Evolutionary conservation across 2,113 vertebrate species (phyloP).

Genomic region (Labeo catla): DNA sequence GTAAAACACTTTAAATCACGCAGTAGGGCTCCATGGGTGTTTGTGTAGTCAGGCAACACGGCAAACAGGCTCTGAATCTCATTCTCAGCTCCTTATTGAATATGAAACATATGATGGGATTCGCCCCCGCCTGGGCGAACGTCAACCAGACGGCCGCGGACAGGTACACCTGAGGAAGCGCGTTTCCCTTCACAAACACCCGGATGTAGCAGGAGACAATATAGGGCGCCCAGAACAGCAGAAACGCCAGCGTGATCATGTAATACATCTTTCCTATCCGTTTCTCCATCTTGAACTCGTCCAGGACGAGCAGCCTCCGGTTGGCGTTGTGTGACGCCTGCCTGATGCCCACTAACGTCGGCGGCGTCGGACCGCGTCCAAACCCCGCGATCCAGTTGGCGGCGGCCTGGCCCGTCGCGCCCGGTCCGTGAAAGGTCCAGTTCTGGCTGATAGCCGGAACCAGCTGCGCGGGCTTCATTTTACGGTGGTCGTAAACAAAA

Average conservation of each 20-base stretch:
- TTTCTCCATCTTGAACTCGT: slow-evolving; percentile 97
- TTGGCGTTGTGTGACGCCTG: slow-evolving; percentile 85
- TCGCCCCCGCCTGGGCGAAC: slow-evolving; percentile 92
- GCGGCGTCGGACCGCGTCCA: slow-evolving; percentile 91
- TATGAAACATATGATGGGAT: slow-evolving; percentile 93
- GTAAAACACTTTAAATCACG: slow-evolving; percentile 80
- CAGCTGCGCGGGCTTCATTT: slow-evolving; percentile 95
- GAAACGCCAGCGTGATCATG: slow-evolving; percentile 91
- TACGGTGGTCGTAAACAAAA: slow-evolving; percentile 95
- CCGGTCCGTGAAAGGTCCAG: slow-evolving; percentile 96
- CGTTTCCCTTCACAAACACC: slow-evolving; percentile 84
- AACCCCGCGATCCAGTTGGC: slow-evolving; percentile 98
- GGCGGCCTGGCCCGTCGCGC: slow-evolving; percentile 93
- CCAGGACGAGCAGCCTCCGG: slow-evolving; percentile 90
- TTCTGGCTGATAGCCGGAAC: slow-evolving; percentile 96
- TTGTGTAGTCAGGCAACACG: slow-evolving; percentile 87
- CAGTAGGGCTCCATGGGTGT: slow-evolving; percentile 86
- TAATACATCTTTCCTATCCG: slow-evolving; percentile 97
- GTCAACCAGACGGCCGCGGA: slow-evolving; percentile 95
- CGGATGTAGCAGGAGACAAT: slow-evolving; percentile 92
- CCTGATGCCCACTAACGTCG: slow-evolving; percentile 92
- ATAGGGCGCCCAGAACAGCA: slow-evolving; percentile 94
- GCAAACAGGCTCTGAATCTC: slow-evolving; percentile 87
- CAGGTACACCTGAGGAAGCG: slow-evolving; percentile 89
- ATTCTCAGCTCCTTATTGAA: slow-evolving; percentile 93